Evolutionary conservation across 2,113 vertebrate genomes (phyloP).

Genomic region (Prionailurus bengalensis): DNA sequence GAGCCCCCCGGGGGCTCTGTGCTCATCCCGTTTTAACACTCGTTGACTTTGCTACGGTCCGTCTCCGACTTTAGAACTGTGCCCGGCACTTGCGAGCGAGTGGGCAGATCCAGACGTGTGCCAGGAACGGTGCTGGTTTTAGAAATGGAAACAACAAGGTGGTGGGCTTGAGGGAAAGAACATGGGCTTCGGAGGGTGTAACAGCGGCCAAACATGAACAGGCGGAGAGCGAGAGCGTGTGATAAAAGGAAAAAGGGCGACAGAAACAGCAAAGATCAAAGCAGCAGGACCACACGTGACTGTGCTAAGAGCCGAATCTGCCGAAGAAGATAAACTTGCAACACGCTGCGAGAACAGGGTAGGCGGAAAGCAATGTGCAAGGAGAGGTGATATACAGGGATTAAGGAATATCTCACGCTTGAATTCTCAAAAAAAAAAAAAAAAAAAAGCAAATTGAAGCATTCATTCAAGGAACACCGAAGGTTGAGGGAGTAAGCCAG

Average conservation of each 20-base stretch:
- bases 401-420: neutral
- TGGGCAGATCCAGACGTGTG: neutral
- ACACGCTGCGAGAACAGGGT: neutral
- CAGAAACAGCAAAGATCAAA: neutral
- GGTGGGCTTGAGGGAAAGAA: neutral
- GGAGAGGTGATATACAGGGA: neutral
- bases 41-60: neutral
- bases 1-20: too few relatives aligned
- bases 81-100: neutral
- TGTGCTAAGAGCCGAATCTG: neutral
- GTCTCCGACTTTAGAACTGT: neutral
- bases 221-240: neutral
- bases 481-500: neutral
- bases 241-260: neutral
- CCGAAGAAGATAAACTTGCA: neutral
- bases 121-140: neutral
- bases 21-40: neutral
- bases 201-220: neutral
- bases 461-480: neutral
- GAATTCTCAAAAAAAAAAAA: neutral
- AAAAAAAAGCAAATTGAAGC: neutral
- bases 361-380: neutral
- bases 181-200: neutral
- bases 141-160: neutral
- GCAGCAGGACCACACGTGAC: neutral